phyloP scores from a whole-genome alignment of 2,888 invertebrate species.

The Volucella inflata region DNA sequence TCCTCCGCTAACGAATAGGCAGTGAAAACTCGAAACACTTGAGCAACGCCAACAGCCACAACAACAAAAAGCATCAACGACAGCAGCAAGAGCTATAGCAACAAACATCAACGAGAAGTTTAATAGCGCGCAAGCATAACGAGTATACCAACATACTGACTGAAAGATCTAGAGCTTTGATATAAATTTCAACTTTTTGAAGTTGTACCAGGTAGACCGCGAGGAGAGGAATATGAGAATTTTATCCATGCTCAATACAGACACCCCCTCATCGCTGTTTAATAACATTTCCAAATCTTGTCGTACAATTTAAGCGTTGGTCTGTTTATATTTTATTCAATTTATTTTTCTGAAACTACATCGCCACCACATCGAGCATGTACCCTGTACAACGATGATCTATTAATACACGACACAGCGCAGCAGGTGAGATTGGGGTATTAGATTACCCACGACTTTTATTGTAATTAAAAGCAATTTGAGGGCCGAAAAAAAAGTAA shows the following conservation, averaged over 20 bases:
- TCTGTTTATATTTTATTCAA: too few relatives aligned
- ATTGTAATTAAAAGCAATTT: constrained; percentile 73
- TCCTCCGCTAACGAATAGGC: constrained; percentile 61
- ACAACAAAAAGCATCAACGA: neutral
- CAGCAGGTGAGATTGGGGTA: constrained; percentile 70
- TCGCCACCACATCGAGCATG: constrained; percentile 28
- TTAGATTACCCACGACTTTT: constrained; percentile 66
- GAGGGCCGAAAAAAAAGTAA: constrained; percentile 51
- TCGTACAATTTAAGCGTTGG: constrained; percentile 23
- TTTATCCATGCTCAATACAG: neutral
- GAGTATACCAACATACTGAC: constrained; percentile 34
- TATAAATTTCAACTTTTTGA: constrained; percentile 70
- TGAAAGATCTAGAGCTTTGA: constrained; percentile 74
- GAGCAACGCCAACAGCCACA: constrained; percentile 64
- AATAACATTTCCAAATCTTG: constrained; percentile 53
- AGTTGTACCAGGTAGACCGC: neutral
- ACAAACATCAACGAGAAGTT: constrained; percentile 5
- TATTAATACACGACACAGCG: constrained; percentile 67
- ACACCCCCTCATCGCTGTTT: constrained; percentile 52
- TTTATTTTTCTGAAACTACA: neutral
- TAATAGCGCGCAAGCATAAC: constrained; percentile 23
- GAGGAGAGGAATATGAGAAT: constrained; percentile 14
- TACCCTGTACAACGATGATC: constrained; percentile 58
- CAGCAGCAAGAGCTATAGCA: constrained; percentile 15
- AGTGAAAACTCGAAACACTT: constrained; percentile 65